These are phyloP conservation scores for Micrastur ruficollis DNA, from an alignment of 2,797 vertebrate genomes.

Conservation along the genomic window DNA sequence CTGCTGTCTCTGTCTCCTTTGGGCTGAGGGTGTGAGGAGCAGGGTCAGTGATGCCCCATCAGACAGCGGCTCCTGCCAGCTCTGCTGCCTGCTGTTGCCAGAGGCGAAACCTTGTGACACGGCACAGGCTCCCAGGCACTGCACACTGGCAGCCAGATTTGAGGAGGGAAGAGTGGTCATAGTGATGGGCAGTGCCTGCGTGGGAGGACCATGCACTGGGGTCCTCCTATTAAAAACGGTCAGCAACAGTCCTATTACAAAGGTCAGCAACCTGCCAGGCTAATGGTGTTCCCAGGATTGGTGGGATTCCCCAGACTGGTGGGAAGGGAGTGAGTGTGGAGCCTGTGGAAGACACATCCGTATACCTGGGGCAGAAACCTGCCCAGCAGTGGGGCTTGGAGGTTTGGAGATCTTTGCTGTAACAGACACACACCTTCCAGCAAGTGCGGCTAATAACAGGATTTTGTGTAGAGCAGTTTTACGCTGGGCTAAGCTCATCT, in stretches of 20 bases:
- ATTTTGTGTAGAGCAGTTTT: neutral
- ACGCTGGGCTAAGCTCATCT: neutral
- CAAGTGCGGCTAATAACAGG: neutral
- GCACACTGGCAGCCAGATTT: neutral
- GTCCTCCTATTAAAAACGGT: neutral
- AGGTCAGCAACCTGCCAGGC: neutral
- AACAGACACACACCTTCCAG: neutral
- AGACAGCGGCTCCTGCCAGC: neutral
- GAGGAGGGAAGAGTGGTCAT: neutral
- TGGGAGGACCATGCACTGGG: fast-evolving
- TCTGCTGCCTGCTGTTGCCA: neutral
- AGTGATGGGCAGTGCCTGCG: fast-evolving
- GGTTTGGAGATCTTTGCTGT: neutral
- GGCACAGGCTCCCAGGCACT: neutral
- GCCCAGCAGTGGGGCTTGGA: neutral
- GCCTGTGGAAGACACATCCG: neutral
- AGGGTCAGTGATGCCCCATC: fast-evolving
- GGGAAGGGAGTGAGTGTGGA: neutral
- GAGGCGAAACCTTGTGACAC: fast-evolving
- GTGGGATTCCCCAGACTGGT: neutral
- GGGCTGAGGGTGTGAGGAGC: neutral
- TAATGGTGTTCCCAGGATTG: neutral
- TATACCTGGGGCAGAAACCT: neutral
- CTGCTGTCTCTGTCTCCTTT: neutral
- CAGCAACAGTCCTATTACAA: neutral